phyloP scores from a whole-genome alignment of 2,797 vertebrate species.

The Betta splendens region DNA sequence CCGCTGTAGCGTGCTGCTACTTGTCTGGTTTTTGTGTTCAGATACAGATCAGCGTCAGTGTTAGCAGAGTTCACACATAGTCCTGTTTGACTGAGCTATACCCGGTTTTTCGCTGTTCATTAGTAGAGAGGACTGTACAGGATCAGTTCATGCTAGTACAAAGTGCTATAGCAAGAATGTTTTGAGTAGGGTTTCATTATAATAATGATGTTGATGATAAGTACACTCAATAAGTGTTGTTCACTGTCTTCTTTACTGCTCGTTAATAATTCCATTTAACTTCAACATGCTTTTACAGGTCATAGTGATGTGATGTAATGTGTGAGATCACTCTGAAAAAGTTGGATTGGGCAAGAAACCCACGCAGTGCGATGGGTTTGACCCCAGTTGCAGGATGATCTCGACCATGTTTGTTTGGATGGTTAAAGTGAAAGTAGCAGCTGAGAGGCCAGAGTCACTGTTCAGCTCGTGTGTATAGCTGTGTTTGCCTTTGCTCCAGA shows the following conservation, averaged over 20 bases:
- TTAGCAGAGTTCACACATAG: not conserved
- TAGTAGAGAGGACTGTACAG: too few relatives aligned
- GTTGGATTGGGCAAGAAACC: not conserved
- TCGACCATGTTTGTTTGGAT: slow-evolving; percentile 1
- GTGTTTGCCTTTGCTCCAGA: slow-evolving; percentile 77
- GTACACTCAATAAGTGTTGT: slow-evolving; percentile 1
- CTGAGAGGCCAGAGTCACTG: not conserved
- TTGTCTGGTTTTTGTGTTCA: not conserved
- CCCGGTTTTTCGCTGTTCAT: too few relatives aligned
- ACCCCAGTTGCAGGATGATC: not conserved
- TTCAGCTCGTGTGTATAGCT: too few relatives aligned
- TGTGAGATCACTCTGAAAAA: not conserved
- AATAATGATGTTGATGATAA: too few relatives aligned
- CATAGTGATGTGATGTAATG: not conserved
- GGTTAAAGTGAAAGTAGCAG: not conserved
- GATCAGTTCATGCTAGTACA: too few relatives aligned
- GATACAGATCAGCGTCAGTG: not conserved
- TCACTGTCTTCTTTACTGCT: not conserved
- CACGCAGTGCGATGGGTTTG: not conserved
- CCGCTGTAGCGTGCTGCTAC: slow-evolving; percentile 6
- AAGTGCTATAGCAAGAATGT: too few relatives aligned
- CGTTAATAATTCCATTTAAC: not conserved
- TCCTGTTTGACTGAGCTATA: too few relatives aligned
- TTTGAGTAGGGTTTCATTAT: too few relatives aligned
- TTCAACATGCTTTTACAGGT: not conserved